Conservation (phyloP, 1,140 invertebrate species). For the Scaptomyza pallida region DNA sequence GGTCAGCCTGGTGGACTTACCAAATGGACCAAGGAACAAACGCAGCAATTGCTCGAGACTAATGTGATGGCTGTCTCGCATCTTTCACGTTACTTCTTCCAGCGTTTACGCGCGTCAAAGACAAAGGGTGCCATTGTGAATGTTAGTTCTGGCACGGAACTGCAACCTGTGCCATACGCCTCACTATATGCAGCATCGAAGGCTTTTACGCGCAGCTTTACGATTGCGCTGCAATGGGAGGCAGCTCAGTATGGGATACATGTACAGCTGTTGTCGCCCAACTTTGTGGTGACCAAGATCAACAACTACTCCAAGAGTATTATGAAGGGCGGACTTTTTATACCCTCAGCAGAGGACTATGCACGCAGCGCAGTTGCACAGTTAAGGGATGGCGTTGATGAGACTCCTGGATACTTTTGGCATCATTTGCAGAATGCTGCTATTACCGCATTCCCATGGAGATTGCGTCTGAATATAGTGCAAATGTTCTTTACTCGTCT, state of each 20-base stretch:
- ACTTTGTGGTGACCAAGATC: conserved; percentile 96
- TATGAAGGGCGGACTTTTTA: conserved; percentile 89
- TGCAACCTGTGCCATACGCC: conserved; percentile 93
- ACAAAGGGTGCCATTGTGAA: conserved; percentile 94
- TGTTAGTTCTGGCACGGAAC: conserved; percentile 92
- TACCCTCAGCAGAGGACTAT: conserved; percentile 91
- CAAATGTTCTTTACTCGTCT: conserved; percentile 26
- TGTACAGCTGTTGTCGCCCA: conserved; percentile 93
- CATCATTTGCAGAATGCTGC: conserved; percentile 88
- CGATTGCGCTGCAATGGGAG: conserved; percentile 89
- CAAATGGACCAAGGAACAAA: conserved; percentile 88
- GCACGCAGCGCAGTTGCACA: conserved; percentile 91
- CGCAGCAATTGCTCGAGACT: conserved; percentile 93
- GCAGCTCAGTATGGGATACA: conserved; percentile 89
- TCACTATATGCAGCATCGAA: conserved; percentile 95
- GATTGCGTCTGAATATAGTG: conserved; percentile 25
- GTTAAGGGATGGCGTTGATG: conserved; percentile 89
- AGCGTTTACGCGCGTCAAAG: conserved; percentile 89
- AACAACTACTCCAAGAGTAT: conserved; percentile 91
- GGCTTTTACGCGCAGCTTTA: conserved; percentile 75
- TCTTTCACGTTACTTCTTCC: conserved; percentile 91
- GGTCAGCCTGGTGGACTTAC: conserved; percentile 90
- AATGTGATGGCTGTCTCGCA: conserved; percentile 93
- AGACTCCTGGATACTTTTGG: conserved; percentile 94
- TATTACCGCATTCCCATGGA: conserved; percentile 29